phyloP scores from a whole-genome alignment of 2,797 vertebrate genomes.

The Tadarida brasiliensis region DNA sequence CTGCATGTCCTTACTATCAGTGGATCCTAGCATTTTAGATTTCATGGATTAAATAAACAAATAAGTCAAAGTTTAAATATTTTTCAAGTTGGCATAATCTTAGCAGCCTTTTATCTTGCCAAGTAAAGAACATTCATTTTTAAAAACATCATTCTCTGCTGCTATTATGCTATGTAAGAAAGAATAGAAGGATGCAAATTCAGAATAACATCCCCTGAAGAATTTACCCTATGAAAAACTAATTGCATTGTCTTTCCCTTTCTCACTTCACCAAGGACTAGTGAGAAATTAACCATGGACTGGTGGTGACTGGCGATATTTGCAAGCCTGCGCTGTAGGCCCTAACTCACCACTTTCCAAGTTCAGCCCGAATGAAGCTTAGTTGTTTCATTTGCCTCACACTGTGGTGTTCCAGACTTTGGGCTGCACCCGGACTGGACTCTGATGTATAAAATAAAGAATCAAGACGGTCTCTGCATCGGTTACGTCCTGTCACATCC shows the following conservation, averaged over 20 bases:
- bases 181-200: background rate
- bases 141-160: background rate
- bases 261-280: background rate
- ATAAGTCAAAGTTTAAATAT: background rate
- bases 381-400: background rate
- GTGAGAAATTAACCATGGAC: background rate
- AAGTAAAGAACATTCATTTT: background rate
- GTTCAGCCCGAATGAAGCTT: background rate
- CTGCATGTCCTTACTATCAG: background rate
- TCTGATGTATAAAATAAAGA: background rate
- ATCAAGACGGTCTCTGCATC: background rate
- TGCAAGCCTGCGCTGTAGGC: background rate
- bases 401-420: background rate
- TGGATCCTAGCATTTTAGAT: background rate
- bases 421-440: background rate
- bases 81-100: background rate
- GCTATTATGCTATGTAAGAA: background rate
- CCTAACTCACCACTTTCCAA: background rate
- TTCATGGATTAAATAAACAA: slow-evolving; percentile 10
- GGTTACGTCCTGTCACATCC: background rate
- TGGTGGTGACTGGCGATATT: background rate
- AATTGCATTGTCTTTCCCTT: background rate
- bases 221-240: background rate
- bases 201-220: background rate
- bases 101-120: background rate